Evolutionary conservation across 2,113 vertebrate genomes (phyloP), one percentile per base, ranked within the genome.

Genomic region (Dasypus novemcinctus): DNA sequence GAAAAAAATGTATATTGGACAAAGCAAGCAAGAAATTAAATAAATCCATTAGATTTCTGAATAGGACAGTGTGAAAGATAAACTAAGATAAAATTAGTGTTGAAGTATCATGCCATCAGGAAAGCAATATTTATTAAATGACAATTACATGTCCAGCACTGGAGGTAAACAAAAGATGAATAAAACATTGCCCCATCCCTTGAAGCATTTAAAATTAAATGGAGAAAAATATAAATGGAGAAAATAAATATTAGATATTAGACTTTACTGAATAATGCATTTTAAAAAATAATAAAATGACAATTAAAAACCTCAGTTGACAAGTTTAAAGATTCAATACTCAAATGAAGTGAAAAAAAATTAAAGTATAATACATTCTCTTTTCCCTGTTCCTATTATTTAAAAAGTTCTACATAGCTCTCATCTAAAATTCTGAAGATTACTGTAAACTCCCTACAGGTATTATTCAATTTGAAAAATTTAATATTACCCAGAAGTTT

Each of bases 201-300:
- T 31, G 13, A 79, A 43, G 31, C 5, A 31, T 17, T 92, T 95
- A 86, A 91, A 91, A 80, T 69, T 81, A 95, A 93, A 74, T 80
- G 33, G 6, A 76, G n/a, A 38, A 86, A 82, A 81, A 94, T 63
- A 41, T 49, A 95, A 96, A 68, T 69, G 66, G 23, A 64, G 17
- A 20, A 90, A 90, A 96, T 86, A 41, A 93, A 94, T 76, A 7
- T 79, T 66, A 61, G 33, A 90, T 92, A 86, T 86, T 63, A 79
- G 25, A 84, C 46, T 91, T 84, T 27, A 69, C 74, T 93, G 66
- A 95, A 64, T 86, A 23, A 84, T n/a, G 80, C 23, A 68, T n/a
- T 41, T 63, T 10, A 1, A 11, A 33, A 33, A 87, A 81, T 76
- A 43, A 90, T 74, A 90, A 87, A 93, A 61, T 95, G 71, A 54